Conservation (phyloP, 2,113 vertebrate genomes). For the Lethenteron reissneri region DNA sequence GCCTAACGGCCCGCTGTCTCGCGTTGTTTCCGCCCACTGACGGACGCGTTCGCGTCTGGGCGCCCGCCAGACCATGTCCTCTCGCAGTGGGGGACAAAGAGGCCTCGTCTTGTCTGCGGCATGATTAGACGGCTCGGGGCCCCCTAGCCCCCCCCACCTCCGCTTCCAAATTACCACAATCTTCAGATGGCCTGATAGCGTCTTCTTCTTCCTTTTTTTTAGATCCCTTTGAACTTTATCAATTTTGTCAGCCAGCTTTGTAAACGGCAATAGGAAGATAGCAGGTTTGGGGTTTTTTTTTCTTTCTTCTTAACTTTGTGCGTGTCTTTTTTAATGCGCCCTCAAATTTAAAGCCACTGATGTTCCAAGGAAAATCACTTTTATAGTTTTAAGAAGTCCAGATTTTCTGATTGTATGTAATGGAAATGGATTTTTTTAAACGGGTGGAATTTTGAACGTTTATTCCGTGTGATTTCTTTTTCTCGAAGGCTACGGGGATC, state of each 20-base stretch:
- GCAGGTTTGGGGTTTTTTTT: too few species aligned
- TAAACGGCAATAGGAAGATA: too few species aligned
- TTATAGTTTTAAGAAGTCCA: neutral
- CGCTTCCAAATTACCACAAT: neutral
- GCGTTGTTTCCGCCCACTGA: too few species aligned
- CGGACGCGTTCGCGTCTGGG: too few species aligned
- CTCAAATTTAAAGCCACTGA: neutral
- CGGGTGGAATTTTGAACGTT: neutral
- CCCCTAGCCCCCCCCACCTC: neutral
- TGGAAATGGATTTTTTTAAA: neutral
- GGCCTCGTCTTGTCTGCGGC: neutral
- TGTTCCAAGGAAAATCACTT: neutral
- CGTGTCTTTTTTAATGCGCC: conserved; percentile 2
- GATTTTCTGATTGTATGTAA: neutral
- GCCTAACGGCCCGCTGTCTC: too few species aligned
- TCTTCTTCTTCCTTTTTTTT: neutral
- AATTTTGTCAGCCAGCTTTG: too few species aligned
- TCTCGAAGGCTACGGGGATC: conserved; percentile 43
- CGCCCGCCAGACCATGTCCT: too few species aligned
- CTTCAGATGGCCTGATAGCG: neutral
- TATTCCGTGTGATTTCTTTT: neutral
- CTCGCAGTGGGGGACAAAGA: too few species aligned
- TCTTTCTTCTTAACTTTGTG: conserved; percentile 7
- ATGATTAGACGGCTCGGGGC: neutral
- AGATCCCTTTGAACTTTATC: too few species aligned